Evolutionary conservation across 2,113 vertebrate species (phyloP), one percentile per base, ranked within the genome.

Genomic region (Lophius piscatorius): DNA sequence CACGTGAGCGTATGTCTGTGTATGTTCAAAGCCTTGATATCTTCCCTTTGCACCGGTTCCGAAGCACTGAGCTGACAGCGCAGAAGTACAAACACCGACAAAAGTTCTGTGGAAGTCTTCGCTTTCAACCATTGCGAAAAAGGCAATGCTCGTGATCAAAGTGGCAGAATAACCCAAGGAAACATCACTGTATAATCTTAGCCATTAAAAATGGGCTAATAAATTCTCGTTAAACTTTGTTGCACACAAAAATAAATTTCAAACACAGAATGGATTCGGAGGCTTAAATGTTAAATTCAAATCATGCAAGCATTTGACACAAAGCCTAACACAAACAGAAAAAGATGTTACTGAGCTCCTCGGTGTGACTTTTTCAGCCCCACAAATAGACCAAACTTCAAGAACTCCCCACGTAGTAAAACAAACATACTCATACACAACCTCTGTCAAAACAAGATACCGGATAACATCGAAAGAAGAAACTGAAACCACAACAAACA

Each of bases 61-160:
- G 63, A n/a, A 56, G 58, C 63, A 79, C 50, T 63, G 52, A 67
- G 70, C 68, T 81, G 82, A 81, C 72, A 79, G 74, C 55, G 70
- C 67, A 78, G 70, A 81, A 75, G 73, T 76, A 66, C 64, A 74
- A 67, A 74, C 72, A 63, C 57, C 17, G 66, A 65, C 39, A 42
- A 59, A 58, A 69, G 59, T 77, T 73, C 57, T 45, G 49, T 67
- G 40, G 42, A 72, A 83, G 63, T 65, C 78, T 76, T 74, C 66
- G 38, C 62, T 80, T n/a, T 39, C 41, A 56, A 62, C 76, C 65
- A 72, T 77, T 33, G 44, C 58, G 68, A 34, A 81, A 73, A 56
- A 57, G 40, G 33, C 66, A 63, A 42, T 52, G 50, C 41, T 24
- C 13, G 34, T 63, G 79, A 84, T 78, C 72, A 83, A 81, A 81